A percentile compares a stretch with the other conserved stretches of the same genome.
Evolutionary conservation across 2,888 invertebrate genomes (phyloP).

Genomic region (Drosophila atroscutellata): DNA sequence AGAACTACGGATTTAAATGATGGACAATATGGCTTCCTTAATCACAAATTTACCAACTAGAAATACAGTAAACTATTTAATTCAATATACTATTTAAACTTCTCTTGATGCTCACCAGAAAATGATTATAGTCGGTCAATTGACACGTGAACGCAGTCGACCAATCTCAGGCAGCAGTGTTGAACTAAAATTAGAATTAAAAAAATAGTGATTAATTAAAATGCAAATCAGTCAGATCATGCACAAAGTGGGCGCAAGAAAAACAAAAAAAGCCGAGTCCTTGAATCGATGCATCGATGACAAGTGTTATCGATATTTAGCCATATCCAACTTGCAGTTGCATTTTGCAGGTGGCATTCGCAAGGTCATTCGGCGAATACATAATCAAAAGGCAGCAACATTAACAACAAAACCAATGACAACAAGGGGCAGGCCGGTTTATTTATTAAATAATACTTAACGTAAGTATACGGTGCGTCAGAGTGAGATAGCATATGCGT

Average conservation of each 20-base stretch:
- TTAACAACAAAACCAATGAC: conserved; percentile 26
- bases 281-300: conserved; percentile 33
- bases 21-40: neutral
- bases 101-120: conserved; percentile 33
- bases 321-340: neutral
- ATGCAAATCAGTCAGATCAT: neutral
- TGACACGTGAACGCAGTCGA: conserved; percentile 45
- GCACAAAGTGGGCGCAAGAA: neutral
- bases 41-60: neutral
- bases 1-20: neutral
- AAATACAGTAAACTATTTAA: neutral
- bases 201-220: neutral
- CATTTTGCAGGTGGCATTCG: conserved; percentile 38
- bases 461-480: conserved; percentile 31
- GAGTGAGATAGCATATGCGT: conserved; percentile 38
- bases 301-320: conserved; percentile 33
- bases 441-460: conserved; percentile 59
- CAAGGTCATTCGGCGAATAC: conserved; percentile 47
- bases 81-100: neutral
- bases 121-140: conserved; percentile 44
- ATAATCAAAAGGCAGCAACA: conserved; percentile 37
- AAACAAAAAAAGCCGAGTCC: neutral
- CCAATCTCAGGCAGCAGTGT: conserved; percentile 20
- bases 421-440: conserved; percentile 37
- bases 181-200: conserved; percentile 21